These are phyloP conservation scores for Idaea straminata DNA, from an alignment of 2,888 invertebrate species.

Conservation along the genomic window DNA sequence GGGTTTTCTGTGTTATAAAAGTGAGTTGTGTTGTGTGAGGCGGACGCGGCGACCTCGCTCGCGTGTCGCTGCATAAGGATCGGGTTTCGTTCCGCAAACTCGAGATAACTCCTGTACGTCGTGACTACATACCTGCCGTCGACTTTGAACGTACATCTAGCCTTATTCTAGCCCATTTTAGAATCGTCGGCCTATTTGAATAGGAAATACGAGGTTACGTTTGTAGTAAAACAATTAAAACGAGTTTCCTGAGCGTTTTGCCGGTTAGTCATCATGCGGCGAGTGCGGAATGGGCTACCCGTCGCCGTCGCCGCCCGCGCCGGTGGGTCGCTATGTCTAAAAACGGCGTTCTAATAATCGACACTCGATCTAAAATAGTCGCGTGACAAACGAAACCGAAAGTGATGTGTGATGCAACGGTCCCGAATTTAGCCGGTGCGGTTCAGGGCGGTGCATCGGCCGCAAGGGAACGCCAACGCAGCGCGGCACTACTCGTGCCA, in stretches of 20 bases:
- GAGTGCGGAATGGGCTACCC: constrained; percentile 6
- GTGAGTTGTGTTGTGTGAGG: constrained; percentile 28
- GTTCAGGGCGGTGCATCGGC: constrained; percentile 70
- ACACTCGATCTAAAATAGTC: constrained; percentile 75
- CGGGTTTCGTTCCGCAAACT: constrained; percentile 77
- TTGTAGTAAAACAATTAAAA: constrained; percentile 52
- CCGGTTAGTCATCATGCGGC: constrained; percentile 52
- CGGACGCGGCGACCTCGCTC: constrained; percentile 61
- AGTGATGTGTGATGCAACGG: constrained; percentile 78
- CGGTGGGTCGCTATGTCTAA: constrained; percentile 58
- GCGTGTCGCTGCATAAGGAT: constrained; percentile 64
- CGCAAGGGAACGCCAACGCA: constrained; percentile 57
- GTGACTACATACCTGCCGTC: constrained; percentile 56
- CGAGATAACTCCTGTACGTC: constrained; percentile 64
- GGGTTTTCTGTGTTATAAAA: background rate
- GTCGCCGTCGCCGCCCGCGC: constrained; percentile 31
- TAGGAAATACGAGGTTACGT: constrained; percentile 63
- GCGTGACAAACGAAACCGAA: constrained; percentile 78
- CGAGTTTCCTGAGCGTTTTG: constrained; percentile 50
- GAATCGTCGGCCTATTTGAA: constrained; percentile 57
- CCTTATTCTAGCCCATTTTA: constrained; percentile 64
- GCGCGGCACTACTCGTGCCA: constrained; percentile 60
- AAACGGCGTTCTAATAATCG: constrained; percentile 76
- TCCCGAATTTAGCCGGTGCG: constrained; percentile 73
- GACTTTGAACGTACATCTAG: constrained; percentile 60